Conservation (phyloP, 1,140 invertebrate species). For the Ceratosolen solmsi region DNA sequence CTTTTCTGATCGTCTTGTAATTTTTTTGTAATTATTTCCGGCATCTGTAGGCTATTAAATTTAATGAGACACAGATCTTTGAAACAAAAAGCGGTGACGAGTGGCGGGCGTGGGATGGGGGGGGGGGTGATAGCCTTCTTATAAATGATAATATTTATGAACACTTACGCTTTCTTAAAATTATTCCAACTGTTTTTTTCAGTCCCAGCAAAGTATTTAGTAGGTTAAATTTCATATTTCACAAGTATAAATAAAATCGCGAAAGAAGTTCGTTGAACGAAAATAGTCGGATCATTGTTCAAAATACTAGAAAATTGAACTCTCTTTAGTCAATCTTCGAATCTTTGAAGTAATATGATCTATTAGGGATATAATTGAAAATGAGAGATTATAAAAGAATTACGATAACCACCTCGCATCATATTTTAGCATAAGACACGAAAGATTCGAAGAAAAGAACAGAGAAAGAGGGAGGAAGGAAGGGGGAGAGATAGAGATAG, state of each 20-base stretch:
- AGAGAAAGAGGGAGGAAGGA: background rate
- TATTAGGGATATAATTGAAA: slow-evolving; percentile 25
- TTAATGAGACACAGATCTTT: too few relatives aligned
- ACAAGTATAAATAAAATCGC: background rate
- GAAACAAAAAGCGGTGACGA: too few relatives aligned
- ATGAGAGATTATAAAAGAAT: background rate
- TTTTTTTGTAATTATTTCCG: too few relatives aligned
- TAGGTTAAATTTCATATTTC: background rate
- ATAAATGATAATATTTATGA: too few relatives aligned
- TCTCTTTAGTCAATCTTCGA: slow-evolving; percentile 4
- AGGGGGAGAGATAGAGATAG: too few relatives aligned
- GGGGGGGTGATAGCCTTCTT: too few relatives aligned
- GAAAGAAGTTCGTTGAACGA: background rate
- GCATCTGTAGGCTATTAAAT: too few relatives aligned
- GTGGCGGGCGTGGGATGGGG: too few relatives aligned
- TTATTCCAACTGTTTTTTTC: too few relatives aligned
- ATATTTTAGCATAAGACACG: background rate
- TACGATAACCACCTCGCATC: background rate
- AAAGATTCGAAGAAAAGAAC: slow-evolving; percentile 20
- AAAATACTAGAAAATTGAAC: background rate
- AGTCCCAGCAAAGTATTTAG: too few relatives aligned
- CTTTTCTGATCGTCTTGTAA: too few relatives aligned
- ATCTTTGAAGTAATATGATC: slow-evolving; percentile 20
- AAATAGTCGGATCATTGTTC: background rate
- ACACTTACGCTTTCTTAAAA: too few relatives aligned